Percentiles rank a stretch among this genome's conserved stretches.
These are phyloP conservation scores for Dolichopus griseipennis DNA, from an alignment of 2,888 invertebrate genomes.

Conservation along the genomic window DNA sequence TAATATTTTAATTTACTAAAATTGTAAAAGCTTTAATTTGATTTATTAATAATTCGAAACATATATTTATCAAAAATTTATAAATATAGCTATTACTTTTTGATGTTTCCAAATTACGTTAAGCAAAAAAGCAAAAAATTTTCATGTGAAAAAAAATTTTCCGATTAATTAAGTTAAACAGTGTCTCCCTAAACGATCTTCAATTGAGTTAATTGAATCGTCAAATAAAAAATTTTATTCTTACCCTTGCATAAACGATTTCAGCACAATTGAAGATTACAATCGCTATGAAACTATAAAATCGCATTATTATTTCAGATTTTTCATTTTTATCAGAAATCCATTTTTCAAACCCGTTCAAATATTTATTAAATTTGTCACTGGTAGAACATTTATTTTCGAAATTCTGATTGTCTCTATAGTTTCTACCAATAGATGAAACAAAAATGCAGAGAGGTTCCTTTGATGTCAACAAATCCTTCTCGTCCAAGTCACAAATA, in stretches of 20 bases:
- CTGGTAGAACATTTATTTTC: slow-evolving; percentile 30
- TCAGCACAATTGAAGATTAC: slow-evolving; percentile 40
- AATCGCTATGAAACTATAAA: slow-evolving; percentile 40
- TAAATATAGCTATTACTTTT: no score
- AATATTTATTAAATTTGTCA: slow-evolving; percentile 36
- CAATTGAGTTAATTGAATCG: no score
- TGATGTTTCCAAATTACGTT: no score
- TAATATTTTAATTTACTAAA: no score
- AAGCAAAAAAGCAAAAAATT: no score
- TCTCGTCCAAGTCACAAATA: slow-evolving; percentile 27
- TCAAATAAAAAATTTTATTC: slow-evolving; percentile 20
- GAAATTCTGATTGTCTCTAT: slow-evolving; percentile 22
- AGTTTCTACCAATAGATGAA: slow-evolving; percentile 33
- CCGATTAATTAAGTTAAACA: neutral
- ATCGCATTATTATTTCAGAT: slow-evolving; percentile 33
- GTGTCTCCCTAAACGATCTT: no score
- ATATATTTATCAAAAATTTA: no score
- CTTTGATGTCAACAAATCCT: slow-evolving; percentile 30
- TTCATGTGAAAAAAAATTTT: neutral
- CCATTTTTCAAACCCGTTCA: slow-evolving; percentile 39
- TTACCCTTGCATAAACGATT: slow-evolving; percentile 36
- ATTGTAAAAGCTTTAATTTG: no score
- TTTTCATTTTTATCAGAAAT: slow-evolving; percentile 29
- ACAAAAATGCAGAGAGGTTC: slow-evolving; percentile 40
- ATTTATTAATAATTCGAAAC: no score